Evolutionary conservation across 2,888 invertebrate species (phyloP).

Genomic region (Lordiphosa andalusiaca): DNA sequence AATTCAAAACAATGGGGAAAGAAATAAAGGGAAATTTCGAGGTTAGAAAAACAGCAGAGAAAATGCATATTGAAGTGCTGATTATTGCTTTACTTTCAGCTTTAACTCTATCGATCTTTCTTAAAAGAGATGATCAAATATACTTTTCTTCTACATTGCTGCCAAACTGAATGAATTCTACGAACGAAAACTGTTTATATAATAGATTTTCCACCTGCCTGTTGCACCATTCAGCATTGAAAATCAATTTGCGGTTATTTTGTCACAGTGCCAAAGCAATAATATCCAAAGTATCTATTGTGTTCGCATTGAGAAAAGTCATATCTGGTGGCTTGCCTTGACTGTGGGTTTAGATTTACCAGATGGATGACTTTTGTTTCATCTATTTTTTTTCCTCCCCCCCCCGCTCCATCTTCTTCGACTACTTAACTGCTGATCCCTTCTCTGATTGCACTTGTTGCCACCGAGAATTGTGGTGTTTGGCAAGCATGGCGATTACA

Average conservation of each 20-base stretch:
- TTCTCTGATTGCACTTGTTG: slow-evolving; percentile 63
- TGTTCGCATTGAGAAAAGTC: slow-evolving; percentile 29
- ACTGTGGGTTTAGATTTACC: slow-evolving; percentile 57
- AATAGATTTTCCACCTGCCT: slow-evolving; percentile 37
- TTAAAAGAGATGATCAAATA: no score
- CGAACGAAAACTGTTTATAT: slow-evolving; percentile 34
- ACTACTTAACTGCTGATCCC: slow-evolving; percentile 14
- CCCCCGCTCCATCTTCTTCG: neutral
- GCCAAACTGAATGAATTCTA: neutral
- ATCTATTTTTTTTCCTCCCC: slow-evolving; percentile 3
- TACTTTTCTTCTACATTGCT: no score
- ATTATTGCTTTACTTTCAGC: no score
- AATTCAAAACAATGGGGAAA: no score
- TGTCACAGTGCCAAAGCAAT: slow-evolving; percentile 57
- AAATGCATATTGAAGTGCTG: no score
- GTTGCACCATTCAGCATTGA: slow-evolving; percentile 56
- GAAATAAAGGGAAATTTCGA: no score
- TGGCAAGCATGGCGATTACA: slow-evolving; percentile 62
- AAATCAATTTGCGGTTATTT: slow-evolving; percentile 66
- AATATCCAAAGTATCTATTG: slow-evolving; percentile 20
- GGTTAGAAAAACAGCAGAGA: no score
- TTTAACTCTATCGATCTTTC: no score
- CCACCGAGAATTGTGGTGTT: slow-evolving; percentile 39
- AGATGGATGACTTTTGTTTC: slow-evolving; percentile 17
- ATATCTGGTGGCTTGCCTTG: slow-evolving; percentile 44